phyloP scores from a whole-genome alignment of 2,797 vertebrate species.

The Salarias fasciatus region DNA sequence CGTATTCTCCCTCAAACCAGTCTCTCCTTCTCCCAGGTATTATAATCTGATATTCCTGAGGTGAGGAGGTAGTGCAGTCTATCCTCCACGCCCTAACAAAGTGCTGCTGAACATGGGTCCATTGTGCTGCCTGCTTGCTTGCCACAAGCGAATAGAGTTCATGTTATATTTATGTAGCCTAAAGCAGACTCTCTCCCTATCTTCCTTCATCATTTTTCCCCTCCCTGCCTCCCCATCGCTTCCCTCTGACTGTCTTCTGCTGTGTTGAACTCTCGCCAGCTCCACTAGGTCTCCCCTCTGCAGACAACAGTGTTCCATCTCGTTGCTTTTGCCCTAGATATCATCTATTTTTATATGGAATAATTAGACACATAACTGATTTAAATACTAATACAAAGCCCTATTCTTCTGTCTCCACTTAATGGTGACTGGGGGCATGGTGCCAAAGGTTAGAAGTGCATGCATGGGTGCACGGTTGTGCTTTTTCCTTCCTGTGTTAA shows the following conservation, averaged over 20 bases:
- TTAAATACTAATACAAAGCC: slow-evolving; percentile 81
- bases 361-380: slow-evolving; percentile 85
- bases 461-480: neutral
- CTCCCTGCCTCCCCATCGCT: slow-evolving; percentile 38
- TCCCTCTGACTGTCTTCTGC: slow-evolving; percentile 64
- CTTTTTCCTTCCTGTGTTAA: neutral
- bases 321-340: slow-evolving; percentile 83
- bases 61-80: slow-evolving; percentile 41
- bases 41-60: slow-evolving; percentile 49
- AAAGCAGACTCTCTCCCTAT: slow-evolving; percentile 73
- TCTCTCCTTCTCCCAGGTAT: slow-evolving; percentile 36
- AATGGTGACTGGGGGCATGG: slow-evolving; percentile 57
- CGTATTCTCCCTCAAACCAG: neutral
- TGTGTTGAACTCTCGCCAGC: slow-evolving; percentile 81
- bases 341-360: slow-evolving; percentile 83
- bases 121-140: slow-evolving; percentile 65
- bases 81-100: slow-evolving; percentile 55
- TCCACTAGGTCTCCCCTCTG: slow-evolving; percentile 81
- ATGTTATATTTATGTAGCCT: slow-evolving; percentile 86
- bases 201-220: slow-evolving; percentile 38
- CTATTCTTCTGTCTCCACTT: slow-evolving; percentile 72
- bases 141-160: slow-evolving; percentile 76
- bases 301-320: slow-evolving; percentile 84
- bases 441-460: slow-evolving; percentile 42
- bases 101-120: slow-evolving; percentile 64